Conservation (phyloP, 2,797 vertebrate genomes). For the Rhinophrynus dorsalis region DNA sequence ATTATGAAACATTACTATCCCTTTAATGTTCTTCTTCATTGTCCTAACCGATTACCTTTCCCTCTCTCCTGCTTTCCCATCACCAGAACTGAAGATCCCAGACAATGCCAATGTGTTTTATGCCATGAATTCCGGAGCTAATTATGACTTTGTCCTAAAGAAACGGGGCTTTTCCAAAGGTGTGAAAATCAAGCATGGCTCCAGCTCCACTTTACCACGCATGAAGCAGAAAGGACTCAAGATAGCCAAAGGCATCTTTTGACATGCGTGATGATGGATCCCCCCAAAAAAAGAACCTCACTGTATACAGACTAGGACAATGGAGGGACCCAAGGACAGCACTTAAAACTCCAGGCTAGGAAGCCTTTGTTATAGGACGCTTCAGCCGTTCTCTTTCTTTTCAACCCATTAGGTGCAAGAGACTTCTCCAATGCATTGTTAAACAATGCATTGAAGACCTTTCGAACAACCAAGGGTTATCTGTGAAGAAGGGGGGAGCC, state of each 20-base stretch:
- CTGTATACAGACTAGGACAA: slow-evolving; percentile 46
- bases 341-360: slow-evolving; percentile 9
- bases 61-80: neutral
- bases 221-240: slow-evolving; percentile 95
- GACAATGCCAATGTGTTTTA: slow-evolving; percentile 96
- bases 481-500: slow-evolving; percentile 50
- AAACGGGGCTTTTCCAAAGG: slow-evolving; percentile 79
- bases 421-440: no score
- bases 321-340: slow-evolving; percentile 46
- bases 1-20: no score
- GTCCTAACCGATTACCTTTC: no score
- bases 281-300: slow-evolving; percentile 5
- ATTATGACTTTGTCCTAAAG: slow-evolving; percentile 92
- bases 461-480: no score
- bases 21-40: no score
- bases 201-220: slow-evolving; percentile 89
- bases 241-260: slow-evolving; percentile 95
- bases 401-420: no score
- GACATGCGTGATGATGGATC: slow-evolving; percentile 29
- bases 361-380: neutral
- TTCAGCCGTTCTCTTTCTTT: neutral
- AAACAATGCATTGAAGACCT: no score
- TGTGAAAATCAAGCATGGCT: slow-evolving; percentile 79
- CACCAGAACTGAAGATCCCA: slow-evolving; percentile 86
- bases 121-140: slow-evolving; percentile 94